Conservation (phyloP, 1,140 invertebrate species). For the Euschistus heros region DNA sequence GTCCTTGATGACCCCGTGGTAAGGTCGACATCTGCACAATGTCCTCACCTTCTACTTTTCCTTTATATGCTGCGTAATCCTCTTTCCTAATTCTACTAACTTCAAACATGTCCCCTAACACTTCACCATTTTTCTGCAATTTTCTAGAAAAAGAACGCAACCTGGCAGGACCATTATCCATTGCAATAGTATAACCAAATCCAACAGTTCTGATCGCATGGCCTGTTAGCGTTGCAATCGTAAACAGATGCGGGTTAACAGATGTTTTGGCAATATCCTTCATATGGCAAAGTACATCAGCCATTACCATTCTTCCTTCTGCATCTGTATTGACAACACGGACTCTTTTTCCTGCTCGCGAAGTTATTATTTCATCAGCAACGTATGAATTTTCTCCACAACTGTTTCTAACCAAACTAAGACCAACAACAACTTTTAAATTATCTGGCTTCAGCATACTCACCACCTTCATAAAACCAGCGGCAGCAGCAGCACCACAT, state of each 20-base stretch:
- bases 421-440: slow-evolving; percentile 71
- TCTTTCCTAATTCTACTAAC: slow-evolving; percentile 74
- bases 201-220: slow-evolving; percentile 73
- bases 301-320: slow-evolving; percentile 91
- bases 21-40: slow-evolving; percentile 65
- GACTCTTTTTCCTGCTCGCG: slow-evolving; percentile 71
- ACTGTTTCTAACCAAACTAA: slow-evolving; percentile 86
- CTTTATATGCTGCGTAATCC: slow-evolving; percentile 68
- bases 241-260: slow-evolving; percentile 78
- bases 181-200: slow-evolving; percentile 57
- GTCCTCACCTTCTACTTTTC: slow-evolving; percentile 69
- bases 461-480: slow-evolving; percentile 84
- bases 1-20: slow-evolving; percentile 67
- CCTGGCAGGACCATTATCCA: slow-evolving; percentile 86
- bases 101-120: slow-evolving; percentile 81
- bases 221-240: slow-evolving; percentile 88
- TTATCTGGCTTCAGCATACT: slow-evolving; percentile 62
- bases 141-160: slow-evolving; percentile 46
- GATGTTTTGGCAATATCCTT: slow-evolving; percentile 53
- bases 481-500: slow-evolving; percentile 87
- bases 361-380: slow-evolving; percentile 79
- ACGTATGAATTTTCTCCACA: slow-evolving; percentile 85
- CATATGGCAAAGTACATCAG: slow-evolving; percentile 75
- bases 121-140: slow-evolving; percentile 61
- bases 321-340: slow-evolving; percentile 91